Percentiles rank a stretch among this genome's conserved stretches.
Evolutionary conservation across 2,888 invertebrate species (phyloP).

Genomic region (Acrocyrtus sp.): DNA sequence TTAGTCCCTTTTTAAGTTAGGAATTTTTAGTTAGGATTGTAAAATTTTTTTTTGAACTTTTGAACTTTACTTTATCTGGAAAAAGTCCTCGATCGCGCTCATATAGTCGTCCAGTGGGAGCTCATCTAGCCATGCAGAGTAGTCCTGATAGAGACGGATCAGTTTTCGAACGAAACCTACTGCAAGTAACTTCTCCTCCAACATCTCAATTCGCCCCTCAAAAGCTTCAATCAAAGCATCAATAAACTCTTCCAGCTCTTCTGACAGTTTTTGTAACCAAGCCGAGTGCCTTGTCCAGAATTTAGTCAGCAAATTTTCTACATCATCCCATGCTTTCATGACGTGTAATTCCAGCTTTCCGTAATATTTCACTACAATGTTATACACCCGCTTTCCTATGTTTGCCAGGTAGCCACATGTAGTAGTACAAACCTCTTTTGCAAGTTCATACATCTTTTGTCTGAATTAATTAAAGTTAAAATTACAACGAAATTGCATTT

Average conservation of each 20-base stretch:
- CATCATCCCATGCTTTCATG: conserved; percentile 53
- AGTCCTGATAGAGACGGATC: conserved; percentile 62
- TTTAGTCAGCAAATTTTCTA: conserved; percentile 34
- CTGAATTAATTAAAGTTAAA: conserved; percentile 10
- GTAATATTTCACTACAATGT: conserved; percentile 29
- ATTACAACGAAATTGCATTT: not conserved
- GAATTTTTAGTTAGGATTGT: no score
- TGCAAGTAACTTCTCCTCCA: conserved; percentile 58
- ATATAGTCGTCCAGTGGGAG: conserved; percentile 64
- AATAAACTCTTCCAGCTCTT: conserved; percentile 42
- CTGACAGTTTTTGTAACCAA: conserved; percentile 27
- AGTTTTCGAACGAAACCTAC: conserved; percentile 57
- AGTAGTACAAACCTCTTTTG: conserved; percentile 15
- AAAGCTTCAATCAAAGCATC: conserved; percentile 54
- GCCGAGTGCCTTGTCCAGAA: conserved; percentile 52
- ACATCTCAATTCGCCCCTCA: conserved; percentile 57
- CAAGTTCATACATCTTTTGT: not conserved
- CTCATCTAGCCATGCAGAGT: conserved; percentile 64
- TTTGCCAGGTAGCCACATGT: conserved; percentile 21
- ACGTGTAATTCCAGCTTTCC: conserved; percentile 54
- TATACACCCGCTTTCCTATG: conserved; percentile 1
- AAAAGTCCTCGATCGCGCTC: conserved; percentile 51
- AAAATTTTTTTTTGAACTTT: no score
- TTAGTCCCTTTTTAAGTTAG: no score
- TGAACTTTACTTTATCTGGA: conserved; percentile 56